phyloP scores from a whole-genome alignment of 2,797 vertebrate species.

The Pseudomugil tenellus region DNA sequence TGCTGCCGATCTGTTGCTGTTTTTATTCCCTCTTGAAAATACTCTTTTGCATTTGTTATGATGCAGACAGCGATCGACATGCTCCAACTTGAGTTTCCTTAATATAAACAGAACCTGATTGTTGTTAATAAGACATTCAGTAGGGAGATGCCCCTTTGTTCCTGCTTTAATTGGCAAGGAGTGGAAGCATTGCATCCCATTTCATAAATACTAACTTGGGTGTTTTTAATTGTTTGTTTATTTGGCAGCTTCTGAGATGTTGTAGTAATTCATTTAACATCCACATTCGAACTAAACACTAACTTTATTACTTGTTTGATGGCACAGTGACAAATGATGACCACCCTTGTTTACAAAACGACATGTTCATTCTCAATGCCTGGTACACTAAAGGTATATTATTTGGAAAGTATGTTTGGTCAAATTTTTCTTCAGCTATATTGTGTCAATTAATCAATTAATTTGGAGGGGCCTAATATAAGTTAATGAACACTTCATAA shows the following conservation, averaged over 20 bases:
- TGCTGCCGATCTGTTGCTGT: constrained; percentile 34
- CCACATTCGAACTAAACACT: too few species aligned
- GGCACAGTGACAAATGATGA: too few species aligned
- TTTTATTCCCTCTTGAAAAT: constrained; percentile 30
- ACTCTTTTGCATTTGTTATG: constrained; percentile 47
- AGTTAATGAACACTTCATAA: too few species aligned
- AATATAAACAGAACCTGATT: constrained; percentile 35
- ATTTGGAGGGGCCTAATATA: too few species aligned
- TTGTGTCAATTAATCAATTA: too few species aligned
- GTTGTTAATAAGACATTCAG: constrained; percentile 34
- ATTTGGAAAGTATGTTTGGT: too few species aligned
- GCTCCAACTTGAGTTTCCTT: constrained; percentile 14
- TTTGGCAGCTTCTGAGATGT: constrained; percentile 13
- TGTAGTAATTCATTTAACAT: constrained; percentile 22
- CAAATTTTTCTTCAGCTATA: too few species aligned
- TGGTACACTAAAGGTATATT: too few species aligned
- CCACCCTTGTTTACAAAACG: too few species aligned
- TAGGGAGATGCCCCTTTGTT: constrained; percentile 25
- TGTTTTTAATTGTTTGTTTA: constrained; percentile 29
- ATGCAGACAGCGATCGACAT: constrained; percentile 30
- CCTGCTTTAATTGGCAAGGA: constrained; percentile 46
- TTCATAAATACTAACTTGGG: constrained; percentile 17
- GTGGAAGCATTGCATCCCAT: constrained; percentile 29
- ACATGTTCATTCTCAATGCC: too few species aligned
- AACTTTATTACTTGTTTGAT: too few species aligned